Evolutionary conservation across 2,888 invertebrate species (phyloP).

Genomic region (Cantharis lateralis): DNA sequence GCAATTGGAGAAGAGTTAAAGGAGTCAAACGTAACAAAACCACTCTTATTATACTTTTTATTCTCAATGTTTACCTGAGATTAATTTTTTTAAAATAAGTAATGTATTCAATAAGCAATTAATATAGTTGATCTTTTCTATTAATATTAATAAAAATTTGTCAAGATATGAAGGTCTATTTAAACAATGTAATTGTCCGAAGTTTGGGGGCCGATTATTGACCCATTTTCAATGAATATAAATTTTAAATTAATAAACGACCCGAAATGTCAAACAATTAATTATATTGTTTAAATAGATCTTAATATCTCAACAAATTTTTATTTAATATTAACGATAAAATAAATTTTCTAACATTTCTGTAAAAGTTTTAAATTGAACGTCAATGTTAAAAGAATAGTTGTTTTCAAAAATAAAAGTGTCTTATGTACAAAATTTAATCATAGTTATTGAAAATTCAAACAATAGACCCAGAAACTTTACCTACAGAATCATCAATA

Average conservation of each 20-base stretch:
- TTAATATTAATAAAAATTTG: too few relatives aligned
- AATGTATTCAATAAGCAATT: too few relatives aligned
- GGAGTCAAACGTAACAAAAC: not conserved
- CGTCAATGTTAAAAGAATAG: not conserved
- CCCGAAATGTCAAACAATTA: too few relatives aligned
- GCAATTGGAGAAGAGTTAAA: not conserved
- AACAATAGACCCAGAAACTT: not conserved
- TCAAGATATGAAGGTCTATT: too few relatives aligned
- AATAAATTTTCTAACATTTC: not conserved
- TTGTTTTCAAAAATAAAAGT: not conserved
- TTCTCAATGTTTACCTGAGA: not conserved
- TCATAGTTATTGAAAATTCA: not conserved
- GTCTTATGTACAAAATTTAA: not conserved
- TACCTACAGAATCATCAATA: not conserved
- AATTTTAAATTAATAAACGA: too few relatives aligned
- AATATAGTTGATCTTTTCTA: too few relatives aligned
- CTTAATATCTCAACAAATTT: too few relatives aligned
- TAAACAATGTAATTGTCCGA: too few relatives aligned
- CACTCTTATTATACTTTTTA: too few relatives aligned
- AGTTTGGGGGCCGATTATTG: too few relatives aligned
- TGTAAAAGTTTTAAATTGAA: not conserved
- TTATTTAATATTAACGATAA: not conserved
- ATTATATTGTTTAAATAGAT: too few relatives aligned
- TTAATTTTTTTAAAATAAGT: not conserved
- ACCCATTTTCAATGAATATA: too few relatives aligned